These are phyloP conservation scores for Peucedramus taeniatus DNA, from an alignment of 2,113 vertebrate species.

Conservation along the genomic window DNA sequence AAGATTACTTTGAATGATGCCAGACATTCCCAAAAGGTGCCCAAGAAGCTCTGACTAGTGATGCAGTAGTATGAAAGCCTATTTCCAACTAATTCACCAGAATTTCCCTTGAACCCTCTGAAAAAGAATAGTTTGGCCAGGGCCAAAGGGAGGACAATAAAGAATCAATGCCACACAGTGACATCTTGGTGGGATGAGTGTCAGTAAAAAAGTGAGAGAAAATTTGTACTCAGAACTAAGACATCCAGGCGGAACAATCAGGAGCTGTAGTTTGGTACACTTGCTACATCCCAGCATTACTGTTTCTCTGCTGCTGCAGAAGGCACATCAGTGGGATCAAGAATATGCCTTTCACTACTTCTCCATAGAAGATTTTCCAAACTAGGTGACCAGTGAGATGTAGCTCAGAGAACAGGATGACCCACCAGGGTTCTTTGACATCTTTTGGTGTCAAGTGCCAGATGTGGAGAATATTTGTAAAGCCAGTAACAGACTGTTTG, in stretches of 20 bases:
- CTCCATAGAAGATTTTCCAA: neutral
- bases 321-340: neutral
- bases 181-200: neutral
- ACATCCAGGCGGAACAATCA: neutral
- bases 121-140: neutral
- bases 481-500: neutral
- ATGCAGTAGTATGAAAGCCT: neutral
- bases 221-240: neutral
- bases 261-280: neutral
- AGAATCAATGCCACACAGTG: neutral
- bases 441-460: neutral
- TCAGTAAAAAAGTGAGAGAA: neutral
- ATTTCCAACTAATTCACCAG: neutral
- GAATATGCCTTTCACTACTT: neutral
- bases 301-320: neutral
- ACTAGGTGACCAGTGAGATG: neutral
- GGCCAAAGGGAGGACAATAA: neutral
- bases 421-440: neutral
- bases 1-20: neutral
- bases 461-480: neutral
- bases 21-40: neutral
- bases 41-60: neutral
- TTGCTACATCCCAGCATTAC: neutral
- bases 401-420: neutral
- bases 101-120: neutral